Percentiles rank a stretch among this genome's conserved stretches.
Evolutionary conservation across 2,888 invertebrate genomes (phyloP).

Genomic region (Brachypterus glaber): DNA sequence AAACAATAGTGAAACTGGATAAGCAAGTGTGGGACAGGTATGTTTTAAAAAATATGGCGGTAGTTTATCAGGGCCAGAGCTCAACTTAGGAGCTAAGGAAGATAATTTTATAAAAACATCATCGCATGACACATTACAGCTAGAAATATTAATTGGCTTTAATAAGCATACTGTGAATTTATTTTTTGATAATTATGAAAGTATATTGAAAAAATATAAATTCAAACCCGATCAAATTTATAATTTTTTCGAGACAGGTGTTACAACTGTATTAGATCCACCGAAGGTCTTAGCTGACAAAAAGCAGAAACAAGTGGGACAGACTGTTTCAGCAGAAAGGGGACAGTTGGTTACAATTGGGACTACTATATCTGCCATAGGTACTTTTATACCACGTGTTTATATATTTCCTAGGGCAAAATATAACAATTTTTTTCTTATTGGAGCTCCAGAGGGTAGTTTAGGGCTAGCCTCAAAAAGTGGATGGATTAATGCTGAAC

Average conservation of each 20-base stretch:
- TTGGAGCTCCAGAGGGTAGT: slow-evolving; percentile 21
- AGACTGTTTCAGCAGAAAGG: slow-evolving; percentile 12
- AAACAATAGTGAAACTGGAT: too few relatives aligned
- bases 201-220: slow-evolving; percentile 4
- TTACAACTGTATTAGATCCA: slow-evolving; percentile 24
- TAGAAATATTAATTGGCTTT: too few relatives aligned
- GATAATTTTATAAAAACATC: too few relatives aligned
- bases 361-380: slow-evolving; percentile 21
- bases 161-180: slow-evolving; percentile 22
- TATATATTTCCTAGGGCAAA: slow-evolving; percentile 24
- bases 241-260: slow-evolving; percentile 27
- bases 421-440: too few relatives aligned
- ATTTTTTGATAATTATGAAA: slow-evolving; percentile 21
- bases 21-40: too few relatives aligned
- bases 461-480: slow-evolving; percentile 18
- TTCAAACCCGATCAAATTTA: slow-evolving; percentile 9
- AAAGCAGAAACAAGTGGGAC: slow-evolving; percentile 26
- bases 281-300: slow-evolving; percentile 26
- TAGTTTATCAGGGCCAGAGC: too few relatives aligned
- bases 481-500: slow-evolving; percentile 23
- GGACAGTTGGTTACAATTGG: slow-evolving; percentile 19
- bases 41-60: too few relatives aligned
- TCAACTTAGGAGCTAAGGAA: too few relatives aligned
- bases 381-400: slow-evolving; percentile 22
- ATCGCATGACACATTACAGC: too few relatives aligned